Base-by-base conservation (phyloP, 2,113 vertebrate species). In the Cottus gobio region DNA sequence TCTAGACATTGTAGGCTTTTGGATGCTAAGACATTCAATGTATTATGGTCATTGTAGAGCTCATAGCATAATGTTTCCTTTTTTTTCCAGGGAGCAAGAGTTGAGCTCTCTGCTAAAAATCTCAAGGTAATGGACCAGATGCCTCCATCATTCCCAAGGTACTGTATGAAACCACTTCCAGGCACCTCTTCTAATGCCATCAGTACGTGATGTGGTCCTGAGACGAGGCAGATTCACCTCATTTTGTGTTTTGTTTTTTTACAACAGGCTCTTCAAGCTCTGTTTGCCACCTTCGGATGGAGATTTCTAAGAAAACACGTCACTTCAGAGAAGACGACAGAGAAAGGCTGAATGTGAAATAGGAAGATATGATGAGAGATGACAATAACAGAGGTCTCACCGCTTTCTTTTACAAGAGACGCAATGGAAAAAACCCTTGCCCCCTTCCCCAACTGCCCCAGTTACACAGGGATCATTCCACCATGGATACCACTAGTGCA, bases 81-180 rank as follows among this genome's bases (percentile, higher is more conserved):
- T 82, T 69, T 57, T 93, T 34, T 8, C 74, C 81, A 99, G 98
- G 98, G 98, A 70, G 96, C 98, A 80, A 94, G 98, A 90, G 98
- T 99, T 71, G 97, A 99, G 93, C 98, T 99, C 85, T 96, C 97
- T 86, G 98, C 97, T 84, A 99, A 98, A 93, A 99, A 99, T 85
- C 95, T 98, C 66, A 97, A 96, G 90, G 96, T 99, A 86, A 98
- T 98, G 96, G 98, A 99, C 92, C 96, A 97, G 95, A 98, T 98
- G 96, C 96, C 97, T 30, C 95, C 95, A 66, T 93, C 91, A 80
- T 97, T 97, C 56, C 97, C 98, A 39, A 96, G 98, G 98, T 99
- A 95, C 85, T 22, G 46, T 54, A 60, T 44, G 37, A 71, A 78
- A 65, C 54, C 72, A 31, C 54, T 54, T 72, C 1, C 57, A 68